A percentile compares a stretch with the other conserved stretches of the same genome.
These are phyloP conservation scores for Cryptoprocta ferox DNA, from an alignment of 2,797 vertebrate species.

Conservation along the genomic window DNA sequence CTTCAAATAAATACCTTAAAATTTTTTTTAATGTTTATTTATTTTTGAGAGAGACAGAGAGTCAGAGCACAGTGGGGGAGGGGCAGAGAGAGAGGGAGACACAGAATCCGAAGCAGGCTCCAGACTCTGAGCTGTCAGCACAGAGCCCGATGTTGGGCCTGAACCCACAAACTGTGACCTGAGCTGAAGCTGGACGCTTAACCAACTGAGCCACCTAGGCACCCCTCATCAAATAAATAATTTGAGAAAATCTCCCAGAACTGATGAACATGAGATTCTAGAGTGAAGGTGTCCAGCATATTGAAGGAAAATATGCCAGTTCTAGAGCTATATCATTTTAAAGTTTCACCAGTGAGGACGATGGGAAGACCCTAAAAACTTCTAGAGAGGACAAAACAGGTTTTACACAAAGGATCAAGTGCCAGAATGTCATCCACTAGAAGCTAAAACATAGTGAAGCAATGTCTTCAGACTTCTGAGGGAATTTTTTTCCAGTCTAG, in stretches of 20 bases:
- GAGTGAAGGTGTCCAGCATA: background rate
- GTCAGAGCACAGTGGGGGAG: too few species aligned
- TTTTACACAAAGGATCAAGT: background rate
- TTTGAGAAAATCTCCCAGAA: background rate
- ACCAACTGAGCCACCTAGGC: too few species aligned
- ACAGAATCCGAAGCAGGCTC: too few species aligned
- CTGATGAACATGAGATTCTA: background rate
- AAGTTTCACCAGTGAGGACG: background rate
- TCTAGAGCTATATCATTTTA: background rate
- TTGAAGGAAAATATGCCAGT: background rate
- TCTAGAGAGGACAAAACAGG: background rate
- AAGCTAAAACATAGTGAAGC: background rate
- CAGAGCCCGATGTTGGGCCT: too few species aligned
- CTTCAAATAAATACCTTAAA: too few species aligned
- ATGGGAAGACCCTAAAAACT: background rate
- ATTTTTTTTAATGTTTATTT: too few species aligned
- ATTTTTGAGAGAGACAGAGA: too few species aligned
- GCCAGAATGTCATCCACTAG: background rate
- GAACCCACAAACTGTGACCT: too few species aligned
- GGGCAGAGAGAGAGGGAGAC: too few species aligned
- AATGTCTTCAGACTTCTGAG: background rate
- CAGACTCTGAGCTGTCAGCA: too few species aligned
- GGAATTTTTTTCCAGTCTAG: background rate
- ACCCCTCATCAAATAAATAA: background rate
- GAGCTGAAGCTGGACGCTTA: too few species aligned